Percentiles rank a stretch among this genome's conserved stretches.
Evolutionary conservation across 2,113 vertebrate species (phyloP).

Genomic region (Rhombomys opimus): DNA sequence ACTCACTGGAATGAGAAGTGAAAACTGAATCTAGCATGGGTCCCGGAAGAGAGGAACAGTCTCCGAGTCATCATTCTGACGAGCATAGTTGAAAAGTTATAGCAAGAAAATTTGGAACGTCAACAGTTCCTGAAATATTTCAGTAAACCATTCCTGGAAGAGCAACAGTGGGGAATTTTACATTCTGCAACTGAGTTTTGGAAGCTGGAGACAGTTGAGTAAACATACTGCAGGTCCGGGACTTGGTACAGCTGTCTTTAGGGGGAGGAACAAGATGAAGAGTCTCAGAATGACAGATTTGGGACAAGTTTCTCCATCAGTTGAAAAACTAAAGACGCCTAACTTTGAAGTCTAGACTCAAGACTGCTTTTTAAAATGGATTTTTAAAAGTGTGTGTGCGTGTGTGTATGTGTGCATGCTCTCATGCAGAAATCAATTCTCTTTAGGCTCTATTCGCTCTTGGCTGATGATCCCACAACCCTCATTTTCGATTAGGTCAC

Average conservation of each 20-base stretch:
- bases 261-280: conserved; percentile 18
- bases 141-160: conserved; percentile 2
- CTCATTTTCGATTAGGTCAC: conserved; percentile 34
- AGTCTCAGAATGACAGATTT: neutral
- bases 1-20: conserved; percentile 34
- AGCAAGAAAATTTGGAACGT: conserved; percentile 14
- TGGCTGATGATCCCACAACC: neutral
- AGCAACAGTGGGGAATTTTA: neutral
- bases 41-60: conserved; percentile 43
- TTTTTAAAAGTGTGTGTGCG: neutral
- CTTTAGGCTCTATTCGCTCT: neutral
- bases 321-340: neutral
- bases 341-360: conserved; percentile 14
- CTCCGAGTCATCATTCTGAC: conserved; percentile 17
- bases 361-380: neutral
- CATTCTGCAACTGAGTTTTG: neutral
- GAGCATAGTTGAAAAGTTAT: conserved; percentile 28
- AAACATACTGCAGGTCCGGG: neutral
- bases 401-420: neutral
- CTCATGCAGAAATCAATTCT: neutral
- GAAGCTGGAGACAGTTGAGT: neutral
- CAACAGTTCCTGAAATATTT: neutral
- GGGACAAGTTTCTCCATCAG: neutral
- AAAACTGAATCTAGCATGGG: neutral
- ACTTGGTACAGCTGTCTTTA: neutral